A percentile compares a stretch with the other conserved stretches of the same genome.
Evolutionary conservation across 2,888 invertebrate genomes (phyloP).

Genomic region (Eupeodes luniger): DNA sequence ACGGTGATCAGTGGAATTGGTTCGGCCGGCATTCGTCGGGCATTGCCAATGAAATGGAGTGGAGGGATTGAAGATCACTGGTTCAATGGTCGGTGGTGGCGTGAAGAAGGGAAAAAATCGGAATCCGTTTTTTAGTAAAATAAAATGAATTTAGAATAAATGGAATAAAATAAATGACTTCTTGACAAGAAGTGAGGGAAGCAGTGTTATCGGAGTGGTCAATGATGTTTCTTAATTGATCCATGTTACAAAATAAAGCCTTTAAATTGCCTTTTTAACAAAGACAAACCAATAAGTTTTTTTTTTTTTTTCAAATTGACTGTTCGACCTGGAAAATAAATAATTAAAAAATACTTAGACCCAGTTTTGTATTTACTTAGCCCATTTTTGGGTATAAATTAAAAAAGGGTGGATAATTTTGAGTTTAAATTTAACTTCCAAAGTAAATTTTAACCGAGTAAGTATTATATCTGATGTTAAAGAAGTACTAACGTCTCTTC

Average conservation of each 20-base stretch:
- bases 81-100: too few species aligned
- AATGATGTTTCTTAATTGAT: conserved; percentile 19
- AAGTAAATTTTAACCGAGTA: too few species aligned
- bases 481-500: too few species aligned
- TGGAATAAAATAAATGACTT: conserved; percentile 11
- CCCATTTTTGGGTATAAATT: too few species aligned
- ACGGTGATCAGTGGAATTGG: conserved; percentile 22
- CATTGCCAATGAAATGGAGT: neutral
- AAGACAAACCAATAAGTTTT: neutral
- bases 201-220: neutral
- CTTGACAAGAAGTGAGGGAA: conserved; percentile 21
- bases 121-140: conserved; percentile 11
- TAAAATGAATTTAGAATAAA: conserved; percentile 1
- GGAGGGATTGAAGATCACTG: conserved; percentile 6
- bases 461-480: too few species aligned
- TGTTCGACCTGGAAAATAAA: neutral
- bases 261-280: neutral
- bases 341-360: neutral
- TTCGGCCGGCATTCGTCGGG: neutral
- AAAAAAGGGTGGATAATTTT: too few species aligned
- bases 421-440: too few species aligned
- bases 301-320: neutral
- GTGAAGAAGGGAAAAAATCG: neutral
- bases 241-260: conserved; percentile 11
- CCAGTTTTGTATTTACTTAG: too few species aligned